These are phyloP conservation scores for Griposia aprilina DNA, from an alignment of 2,888 invertebrate genomes.

Conservation along the genomic window DNA sequence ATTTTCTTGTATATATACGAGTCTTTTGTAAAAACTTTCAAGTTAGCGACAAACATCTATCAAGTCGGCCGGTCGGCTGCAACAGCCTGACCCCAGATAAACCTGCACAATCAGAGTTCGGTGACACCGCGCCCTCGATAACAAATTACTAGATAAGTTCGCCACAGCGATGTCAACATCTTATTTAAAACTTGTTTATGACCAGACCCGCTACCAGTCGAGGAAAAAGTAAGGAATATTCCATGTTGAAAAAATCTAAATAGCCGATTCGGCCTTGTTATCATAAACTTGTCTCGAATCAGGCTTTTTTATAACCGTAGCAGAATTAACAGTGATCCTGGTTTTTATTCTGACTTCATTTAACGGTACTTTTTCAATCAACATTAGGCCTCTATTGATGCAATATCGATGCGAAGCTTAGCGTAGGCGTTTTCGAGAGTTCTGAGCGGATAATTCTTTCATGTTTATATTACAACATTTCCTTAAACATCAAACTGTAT, in stretches of 20 bases:
- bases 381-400: constrained; percentile 15
- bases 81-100: constrained; percentile 83
- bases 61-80: constrained; percentile 67
- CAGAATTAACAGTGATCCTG: constrained; percentile 12
- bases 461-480: constrained; percentile 17
- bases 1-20: constrained; percentile 22
- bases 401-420: not conserved
- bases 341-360: constrained; percentile 30
- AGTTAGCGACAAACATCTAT: constrained; percentile 60
- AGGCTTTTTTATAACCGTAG: constrained; percentile 42
- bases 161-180: constrained; percentile 56
- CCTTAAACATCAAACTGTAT: constrained; percentile 1
- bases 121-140: constrained; percentile 78
- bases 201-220: constrained; percentile 22
- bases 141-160: constrained; percentile 74
- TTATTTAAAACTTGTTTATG: constrained; percentile 56
- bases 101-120: constrained; percentile 82
- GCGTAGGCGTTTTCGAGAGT: not conserved
- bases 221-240: constrained; percentile 59
- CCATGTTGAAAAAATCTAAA: constrained; percentile 56
- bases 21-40: constrained; percentile 36
- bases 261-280: constrained; percentile 47
- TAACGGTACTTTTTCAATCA: constrained; percentile 35
- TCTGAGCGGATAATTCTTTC: constrained; percentile 6
- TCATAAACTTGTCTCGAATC: constrained; percentile 35